Percentiles rank a stretch among this genome's conserved stretches.
These are phyloP conservation scores for Cetonia aurata DNA, from an alignment of 2,888 invertebrate species.

Conservation along the genomic window DNA sequence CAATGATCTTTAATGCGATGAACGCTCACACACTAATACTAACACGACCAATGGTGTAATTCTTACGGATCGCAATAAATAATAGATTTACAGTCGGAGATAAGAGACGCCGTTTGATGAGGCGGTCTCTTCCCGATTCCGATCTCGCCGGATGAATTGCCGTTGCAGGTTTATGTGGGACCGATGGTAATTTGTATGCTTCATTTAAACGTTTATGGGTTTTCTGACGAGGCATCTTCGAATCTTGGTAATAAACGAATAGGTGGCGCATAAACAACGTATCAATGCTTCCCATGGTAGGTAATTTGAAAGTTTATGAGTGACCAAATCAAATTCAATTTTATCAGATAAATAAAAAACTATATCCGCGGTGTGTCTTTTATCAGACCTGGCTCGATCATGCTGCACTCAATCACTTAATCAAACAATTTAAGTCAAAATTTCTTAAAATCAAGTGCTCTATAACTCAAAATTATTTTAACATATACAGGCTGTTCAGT, in stretches of 20 bases:
- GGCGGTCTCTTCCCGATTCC: constrained; percentile 23
- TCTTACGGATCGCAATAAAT: constrained; percentile 38
- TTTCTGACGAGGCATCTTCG: constrained; percentile 1
- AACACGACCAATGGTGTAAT: constrained; percentile 25
- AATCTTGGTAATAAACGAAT: constrained; percentile 18
- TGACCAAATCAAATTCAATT: too few species aligned
- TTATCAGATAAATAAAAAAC: too few species aligned
- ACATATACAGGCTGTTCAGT: too few species aligned
- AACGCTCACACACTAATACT: constrained; percentile 21
- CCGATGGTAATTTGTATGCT: constrained; percentile 24
- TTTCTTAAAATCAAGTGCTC: too few species aligned
- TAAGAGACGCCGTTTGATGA: constrained; percentile 32
- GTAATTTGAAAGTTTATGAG: not conserved
- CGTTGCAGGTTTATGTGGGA: constrained; percentile 22
- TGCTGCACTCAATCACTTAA: too few species aligned
- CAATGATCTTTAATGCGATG: constrained; percentile 36
- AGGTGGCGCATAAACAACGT: constrained; percentile 1
- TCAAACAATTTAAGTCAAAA: too few species aligned
- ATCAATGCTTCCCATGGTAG: not conserved
- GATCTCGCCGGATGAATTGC: constrained; percentile 28
- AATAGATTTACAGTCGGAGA: constrained; percentile 37
- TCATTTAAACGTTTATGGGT: constrained; percentile 20
- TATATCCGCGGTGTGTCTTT: too few species aligned
- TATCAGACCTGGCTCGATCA: too few species aligned
- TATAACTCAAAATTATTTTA: too few species aligned